These are phyloP conservation scores for Acanthurus lineatus DNA, from an alignment of 2,797 vertebrate species.

Conservation along the genomic window DNA sequence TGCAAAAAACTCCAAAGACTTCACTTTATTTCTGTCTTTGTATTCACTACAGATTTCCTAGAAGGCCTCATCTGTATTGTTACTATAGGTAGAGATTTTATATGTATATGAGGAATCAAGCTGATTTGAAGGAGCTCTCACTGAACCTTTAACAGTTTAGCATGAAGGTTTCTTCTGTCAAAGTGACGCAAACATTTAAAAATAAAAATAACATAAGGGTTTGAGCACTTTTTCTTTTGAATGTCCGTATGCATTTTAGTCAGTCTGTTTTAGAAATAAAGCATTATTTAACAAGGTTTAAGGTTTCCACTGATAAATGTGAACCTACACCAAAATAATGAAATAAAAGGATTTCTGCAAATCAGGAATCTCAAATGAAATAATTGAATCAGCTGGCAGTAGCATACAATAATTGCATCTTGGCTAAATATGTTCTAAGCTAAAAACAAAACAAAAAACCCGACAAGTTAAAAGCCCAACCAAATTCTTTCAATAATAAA, in stretches of 20 bases:
- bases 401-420: slow-evolving; percentile 46
- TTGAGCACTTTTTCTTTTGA: neutral
- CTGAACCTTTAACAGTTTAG: neutral
- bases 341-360: slow-evolving; percentile 31
- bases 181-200: neutral
- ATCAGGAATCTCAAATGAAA: slow-evolving; percentile 40
- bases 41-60: neutral
- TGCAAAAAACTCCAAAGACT: neutral
- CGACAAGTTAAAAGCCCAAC: neutral
- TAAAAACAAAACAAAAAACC: neutral
- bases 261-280: neutral
- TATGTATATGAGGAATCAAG: neutral
- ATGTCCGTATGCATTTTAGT: neutral
- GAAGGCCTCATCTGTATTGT: neutral
- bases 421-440: slow-evolving; percentile 27
- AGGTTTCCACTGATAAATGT: neutral
- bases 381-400: slow-evolving; percentile 45
- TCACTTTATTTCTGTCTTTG: neutral
- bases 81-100: neutral
- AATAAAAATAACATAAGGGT: neutral
- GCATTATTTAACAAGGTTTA: neutral
- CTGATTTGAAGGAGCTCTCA: neutral
- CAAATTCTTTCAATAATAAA: slow-evolving; percentile 34
- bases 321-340: slow-evolving; percentile 24
- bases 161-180: neutral